Percentiles rank a stretch among this genome's conserved stretches.
Conservation (phyloP, 2,888 invertebrate genomes). For the Callyntrura sp. region DNA sequence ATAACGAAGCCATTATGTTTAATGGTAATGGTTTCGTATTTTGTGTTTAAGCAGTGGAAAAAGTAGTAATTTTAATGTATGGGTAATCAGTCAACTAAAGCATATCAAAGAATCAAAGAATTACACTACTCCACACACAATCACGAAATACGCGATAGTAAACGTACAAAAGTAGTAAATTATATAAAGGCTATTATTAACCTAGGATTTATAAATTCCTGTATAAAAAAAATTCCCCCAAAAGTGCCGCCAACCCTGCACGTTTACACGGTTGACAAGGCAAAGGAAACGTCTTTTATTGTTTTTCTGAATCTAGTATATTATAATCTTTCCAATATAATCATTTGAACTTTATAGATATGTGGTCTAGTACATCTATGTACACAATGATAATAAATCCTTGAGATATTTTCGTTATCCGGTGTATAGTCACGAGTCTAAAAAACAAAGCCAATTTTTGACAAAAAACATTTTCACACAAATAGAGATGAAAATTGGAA, state of each 20-base stretch:
- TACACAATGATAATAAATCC: too few relatives aligned
- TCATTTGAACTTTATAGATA: too few relatives aligned
- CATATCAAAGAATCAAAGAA: not conserved
- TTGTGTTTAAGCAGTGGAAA: too few relatives aligned
- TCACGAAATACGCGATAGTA: not conserved
- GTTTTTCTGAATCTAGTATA: not conserved
- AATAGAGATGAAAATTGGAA: too few relatives aligned
- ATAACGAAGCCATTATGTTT: too few relatives aligned
- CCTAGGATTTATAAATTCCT: not conserved
- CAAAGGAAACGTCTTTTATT: not conserved
- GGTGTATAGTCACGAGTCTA: too few relatives aligned
- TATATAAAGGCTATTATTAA: not conserved
- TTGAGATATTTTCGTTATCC: too few relatives aligned
- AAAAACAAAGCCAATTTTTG: too few relatives aligned
- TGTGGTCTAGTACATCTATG: too few relatives aligned
- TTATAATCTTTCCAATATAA: too few relatives aligned
- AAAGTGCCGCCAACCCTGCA: not conserved
- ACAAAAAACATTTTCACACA: too few relatives aligned
- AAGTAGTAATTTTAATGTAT: not conserved
- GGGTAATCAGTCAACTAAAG: constrained; percentile 5
- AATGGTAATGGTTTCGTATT: too few relatives aligned
- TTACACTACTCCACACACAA: not conserved
- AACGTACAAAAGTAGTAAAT: not conserved
- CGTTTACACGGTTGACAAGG: constrained; percentile 30
- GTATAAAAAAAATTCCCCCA: not conserved